Percentiles rank a stretch among this genome's conserved stretches.
These are phyloP conservation scores for Rugalucina vietnamica DNA, from an alignment of 2,888 invertebrate genomes.

Conservation along the genomic window DNA sequence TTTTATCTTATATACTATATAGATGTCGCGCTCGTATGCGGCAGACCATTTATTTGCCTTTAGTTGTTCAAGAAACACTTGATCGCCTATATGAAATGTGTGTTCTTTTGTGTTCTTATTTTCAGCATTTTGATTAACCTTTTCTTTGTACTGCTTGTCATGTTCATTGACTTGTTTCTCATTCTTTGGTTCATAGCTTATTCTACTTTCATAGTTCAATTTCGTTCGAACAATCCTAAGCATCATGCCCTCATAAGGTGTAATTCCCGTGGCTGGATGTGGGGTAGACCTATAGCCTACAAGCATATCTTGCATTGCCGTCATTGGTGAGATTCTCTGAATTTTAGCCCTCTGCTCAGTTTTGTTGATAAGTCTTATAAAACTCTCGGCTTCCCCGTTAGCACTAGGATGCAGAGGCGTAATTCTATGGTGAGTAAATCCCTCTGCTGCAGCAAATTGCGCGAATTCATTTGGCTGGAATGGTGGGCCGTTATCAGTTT, in stretches of 20 bases:
- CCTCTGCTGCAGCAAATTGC: too few relatives aligned
- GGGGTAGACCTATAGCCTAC: conserved; percentile 48
- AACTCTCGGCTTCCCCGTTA: too few relatives aligned
- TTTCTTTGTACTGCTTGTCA: conserved; percentile 3
- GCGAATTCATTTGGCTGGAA: too few relatives aligned
- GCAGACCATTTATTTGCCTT: conserved; percentile 38
- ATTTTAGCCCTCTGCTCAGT: too few relatives aligned
- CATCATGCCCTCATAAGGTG: conserved; percentile 43
- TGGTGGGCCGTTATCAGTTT: too few relatives aligned
- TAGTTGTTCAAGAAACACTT: conserved; percentile 24
- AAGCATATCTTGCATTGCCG: conserved; percentile 51
- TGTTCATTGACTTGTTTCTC: background rate
- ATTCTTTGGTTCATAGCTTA: background rate
- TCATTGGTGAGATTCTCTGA: too few relatives aligned
- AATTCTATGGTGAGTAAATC: too few relatives aligned
- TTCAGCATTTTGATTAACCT: background rate
- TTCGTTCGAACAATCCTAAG: conserved; percentile 27
- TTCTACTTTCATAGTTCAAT: conserved; percentile 15
- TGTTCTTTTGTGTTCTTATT: background rate
- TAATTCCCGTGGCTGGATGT: conserved; percentile 44
- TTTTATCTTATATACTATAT: conserved; percentile 19
- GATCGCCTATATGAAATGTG: conserved; percentile 32
- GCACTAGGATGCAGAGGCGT: too few relatives aligned
- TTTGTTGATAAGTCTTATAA: too few relatives aligned
- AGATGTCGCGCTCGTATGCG: conserved; percentile 40